Base-by-base conservation (phyloP, 1,140 invertebrate species). In the Polypedilum pembai region DNA sequence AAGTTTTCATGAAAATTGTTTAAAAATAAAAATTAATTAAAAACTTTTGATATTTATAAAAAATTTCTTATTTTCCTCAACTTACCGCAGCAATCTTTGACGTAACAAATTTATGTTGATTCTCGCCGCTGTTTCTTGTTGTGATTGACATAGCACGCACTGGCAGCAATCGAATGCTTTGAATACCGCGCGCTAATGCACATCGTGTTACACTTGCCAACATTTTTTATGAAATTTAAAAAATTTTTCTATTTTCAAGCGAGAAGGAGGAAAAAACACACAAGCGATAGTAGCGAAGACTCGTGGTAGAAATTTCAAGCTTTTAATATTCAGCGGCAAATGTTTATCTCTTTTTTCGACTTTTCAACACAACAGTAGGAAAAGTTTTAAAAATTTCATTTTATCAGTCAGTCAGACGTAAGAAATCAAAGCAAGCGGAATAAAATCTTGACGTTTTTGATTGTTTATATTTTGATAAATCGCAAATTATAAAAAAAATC, bases 41-140 rank as follows among this genome's bases (percentile, higher is more conserved):
- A n/a, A n/a, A n/a, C n/a, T n/a, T 56, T 56, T 45, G 15, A 45
- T 8, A 45, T 45, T 41, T 41, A 56, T 1, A 56, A 56, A 10
- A 56, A 56, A 12, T 56, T 56, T 56, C 45, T 56, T 56, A 33
- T 33, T 33, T 33, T 33, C 5, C 24, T 3, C 24, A 33, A 33
- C 45, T n/a, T 56, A 56, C 45, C 45, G 45, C 45, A 56, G 45
- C 45, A 56, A 56, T 56, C 45, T 56, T 56, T 56, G 45, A 56
- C 45, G 45, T 56, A 56, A 56, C 45, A 56, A 56, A 56, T 56
- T 56, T 56, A 8, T 56, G 45, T 56, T n/a, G 45, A 56, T 56
- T 56, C 12, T 56, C 45, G 45, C 12, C 12, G n/a, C n/a, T 56
- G 12, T 15, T 56, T 56, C 12, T n/a, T 56, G 45, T 56, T 12